These are phyloP conservation scores for Pterocles gutturalis DNA, from an alignment of 2,113 vertebrate genomes.

Conservation along the genomic window DNA sequence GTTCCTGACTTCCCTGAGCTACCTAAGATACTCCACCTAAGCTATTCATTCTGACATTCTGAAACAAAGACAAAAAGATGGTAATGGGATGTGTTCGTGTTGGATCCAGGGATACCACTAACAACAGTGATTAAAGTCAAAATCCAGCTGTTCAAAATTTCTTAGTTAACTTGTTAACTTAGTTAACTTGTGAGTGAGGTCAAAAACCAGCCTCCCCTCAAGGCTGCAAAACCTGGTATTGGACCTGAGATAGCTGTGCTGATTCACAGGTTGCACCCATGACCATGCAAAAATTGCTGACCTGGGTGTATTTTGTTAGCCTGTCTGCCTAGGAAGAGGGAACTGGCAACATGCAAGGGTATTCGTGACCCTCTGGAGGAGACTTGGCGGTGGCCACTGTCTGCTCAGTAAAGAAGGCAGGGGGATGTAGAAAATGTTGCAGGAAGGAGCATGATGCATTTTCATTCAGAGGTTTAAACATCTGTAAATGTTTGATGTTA, in stretches of 20 bases:
- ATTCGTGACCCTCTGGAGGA: not conserved
- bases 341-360: not conserved
- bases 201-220: not conserved
- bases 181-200: not conserved
- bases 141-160: not conserved
- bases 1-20: not conserved
- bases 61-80: not conserved
- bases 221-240: not conserved
- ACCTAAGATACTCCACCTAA: not conserved
- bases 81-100: not conserved
- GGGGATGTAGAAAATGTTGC: not conserved
- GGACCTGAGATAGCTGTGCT: not conserved
- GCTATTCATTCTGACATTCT: not conserved
- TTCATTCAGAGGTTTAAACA: not conserved
- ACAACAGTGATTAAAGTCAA: not conserved
- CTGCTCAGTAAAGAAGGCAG: not conserved
- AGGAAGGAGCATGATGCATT: not conserved
- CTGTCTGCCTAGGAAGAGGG: not conserved
- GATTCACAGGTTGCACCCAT: not conserved
- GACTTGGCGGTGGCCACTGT: not conserved
- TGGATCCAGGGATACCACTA: not conserved
- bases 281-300: not conserved
- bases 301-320: not conserved
- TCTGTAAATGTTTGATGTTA: not conserved
- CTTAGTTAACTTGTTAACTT: not conserved